Evolutionary conservation across 2,888 invertebrate species (phyloP), one percentile per base, ranked within the genome.

Genomic region (Odontomyia ornata): DNA sequence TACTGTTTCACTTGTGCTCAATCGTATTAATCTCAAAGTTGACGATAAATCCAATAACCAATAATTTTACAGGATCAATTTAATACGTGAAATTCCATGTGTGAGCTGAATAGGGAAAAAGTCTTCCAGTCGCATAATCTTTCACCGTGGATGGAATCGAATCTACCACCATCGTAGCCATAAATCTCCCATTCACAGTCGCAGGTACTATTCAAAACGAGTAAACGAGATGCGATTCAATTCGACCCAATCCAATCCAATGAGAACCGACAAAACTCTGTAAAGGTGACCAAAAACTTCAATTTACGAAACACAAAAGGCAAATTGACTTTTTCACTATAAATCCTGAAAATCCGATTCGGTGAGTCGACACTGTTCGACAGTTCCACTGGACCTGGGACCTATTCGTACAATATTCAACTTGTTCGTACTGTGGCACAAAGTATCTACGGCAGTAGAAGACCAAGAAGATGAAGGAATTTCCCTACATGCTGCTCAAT

Each of bases 271-370:
- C 69, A 69, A 46, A 69, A 47, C 56, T 27, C 60, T 36, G 60
- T 36, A 36, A 36, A 73, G 73, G 73, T 73, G 73, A 73, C 62
- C 75, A 46, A 75, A 75, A 76, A 67, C 67, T 76, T 76, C 76
- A 76, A 76, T 76, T 76, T 76, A 76, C 67, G 65, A 76, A 76
- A 76, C 76, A 76, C 76, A 76, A 76, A 69, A 76, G 67, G 76
- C 67, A 76, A 76, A 76, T 76, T 76, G 76, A 76, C 76, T 76
- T 76, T 76, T 76, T 56, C 64, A 76, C 65, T 25, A 76, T 76
- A 76, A 76, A 76, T 76, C 67, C 76, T 76, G 23, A 67, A 76
- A 64, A 67, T 67, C 76, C 27, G 52, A 57, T 69, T 69, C 69
- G n/a, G 30, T 69, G 47, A 69, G 69, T 43, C 69, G 69, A 69